phyloP scores from a whole-genome alignment of 2,888 invertebrate genomes.

The Coecobrya sp. region DNA sequence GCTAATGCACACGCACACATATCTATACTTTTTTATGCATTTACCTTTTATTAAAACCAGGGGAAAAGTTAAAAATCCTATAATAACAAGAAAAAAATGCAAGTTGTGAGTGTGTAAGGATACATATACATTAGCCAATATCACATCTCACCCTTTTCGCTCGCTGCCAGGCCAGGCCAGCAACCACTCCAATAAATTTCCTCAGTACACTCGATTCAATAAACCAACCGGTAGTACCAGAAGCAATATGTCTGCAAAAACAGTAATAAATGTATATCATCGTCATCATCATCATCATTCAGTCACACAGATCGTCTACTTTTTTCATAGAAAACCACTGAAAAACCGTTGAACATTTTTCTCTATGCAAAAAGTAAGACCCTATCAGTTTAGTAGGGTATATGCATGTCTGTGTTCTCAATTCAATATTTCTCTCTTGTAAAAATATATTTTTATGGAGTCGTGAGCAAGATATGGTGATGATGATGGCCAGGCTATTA shows the following conservation, averaged over 20 bases:
- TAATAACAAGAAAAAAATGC: not conserved
- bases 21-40: not conserved
- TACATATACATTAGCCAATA: not conserved
- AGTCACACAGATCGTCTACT: not conserved
- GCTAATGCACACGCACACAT: not conserved
- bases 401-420: not conserved
- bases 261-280: constrained; percentile 74
- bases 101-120: not conserved
- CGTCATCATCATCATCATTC: constrained; percentile 2
- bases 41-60: constrained; percentile 9
- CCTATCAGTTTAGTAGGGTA: too few relatives aligned
- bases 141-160: not conserved
- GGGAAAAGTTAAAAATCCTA: not conserved
- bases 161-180: constrained; percentile 14
- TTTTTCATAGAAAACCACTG: constrained; percentile 29
- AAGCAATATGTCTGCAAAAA: constrained; percentile 52
- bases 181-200: constrained; percentile 68
- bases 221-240: constrained; percentile 32
- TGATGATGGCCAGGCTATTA: constrained; percentile 53
- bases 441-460: constrained; percentile 16
- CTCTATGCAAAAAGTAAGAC: too few relatives aligned
- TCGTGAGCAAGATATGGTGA: constrained; percentile 44
- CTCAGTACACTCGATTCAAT: not conserved
- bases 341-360: not conserved
- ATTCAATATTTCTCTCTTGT: constrained; percentile 13